phyloP scores from a whole-genome alignment of 2,888 invertebrate genomes.

The Sicus ferrugineus region DNA sequence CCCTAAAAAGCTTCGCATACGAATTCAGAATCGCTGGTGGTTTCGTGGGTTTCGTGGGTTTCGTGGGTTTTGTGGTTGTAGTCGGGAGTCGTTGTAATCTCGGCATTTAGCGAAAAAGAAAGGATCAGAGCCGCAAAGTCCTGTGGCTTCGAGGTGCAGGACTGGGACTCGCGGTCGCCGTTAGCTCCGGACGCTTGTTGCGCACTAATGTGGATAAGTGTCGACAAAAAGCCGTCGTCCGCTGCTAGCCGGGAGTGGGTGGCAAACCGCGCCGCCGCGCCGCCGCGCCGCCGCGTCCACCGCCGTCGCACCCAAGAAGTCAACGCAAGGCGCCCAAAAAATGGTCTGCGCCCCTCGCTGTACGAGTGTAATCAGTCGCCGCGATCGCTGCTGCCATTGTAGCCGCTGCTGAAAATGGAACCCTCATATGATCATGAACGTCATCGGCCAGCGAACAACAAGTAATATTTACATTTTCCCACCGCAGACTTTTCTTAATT shows the following conservation, averaged over 20 bases:
- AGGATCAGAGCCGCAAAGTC: not conserved
- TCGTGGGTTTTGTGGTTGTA: no score
- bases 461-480: slow-evolving; percentile 64
- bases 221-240: not conserved
- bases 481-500: slow-evolving; percentile 56
- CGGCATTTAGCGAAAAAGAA: not conserved
- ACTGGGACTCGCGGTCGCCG: no score
- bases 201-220: slow-evolving; percentile 49
- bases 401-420: slow-evolving; percentile 57
- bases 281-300: no score
- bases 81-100: no score
- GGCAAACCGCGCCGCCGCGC: no score
- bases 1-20: no score
- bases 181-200: no score
- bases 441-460: slow-evolving; percentile 65
- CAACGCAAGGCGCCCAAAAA: slow-evolving; percentile 62
- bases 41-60: not conserved
- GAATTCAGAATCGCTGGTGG: not conserved
- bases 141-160: no score
- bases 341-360: slow-evolving; percentile 58
- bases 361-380: slow-evolving; percentile 33
- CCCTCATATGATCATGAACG: slow-evolving; percentile 65
- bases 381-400: slow-evolving; percentile 33
- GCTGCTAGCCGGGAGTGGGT: slow-evolving; percentile 24
- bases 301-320: slow-evolving; percentile 28